These are phyloP conservation scores for Harlomillsia oculata DNA, from an alignment of 1,140 invertebrate species.

Conservation along the genomic window DNA sequence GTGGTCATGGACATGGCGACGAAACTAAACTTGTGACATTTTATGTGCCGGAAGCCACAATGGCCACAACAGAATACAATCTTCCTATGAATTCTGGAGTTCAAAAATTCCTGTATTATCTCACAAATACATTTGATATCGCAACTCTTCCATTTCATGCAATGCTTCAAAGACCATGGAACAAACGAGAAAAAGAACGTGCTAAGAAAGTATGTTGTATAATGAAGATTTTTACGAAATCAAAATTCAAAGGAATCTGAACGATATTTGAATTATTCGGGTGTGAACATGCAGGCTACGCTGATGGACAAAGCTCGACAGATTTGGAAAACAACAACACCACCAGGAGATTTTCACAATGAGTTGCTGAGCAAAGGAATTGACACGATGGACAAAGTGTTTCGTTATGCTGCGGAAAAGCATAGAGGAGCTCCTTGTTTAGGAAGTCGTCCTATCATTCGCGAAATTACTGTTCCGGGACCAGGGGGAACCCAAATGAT, in stretches of 20 bases:
- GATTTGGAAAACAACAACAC: constrained; percentile 59
- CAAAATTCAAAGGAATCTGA: neutral
- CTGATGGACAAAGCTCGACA: constrained; percentile 47
- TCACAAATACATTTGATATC: neutral
- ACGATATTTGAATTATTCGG: neutral
- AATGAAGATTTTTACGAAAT: neutral
- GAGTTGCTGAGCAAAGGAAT: constrained; percentile 61
- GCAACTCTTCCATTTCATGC: constrained; percentile 1
- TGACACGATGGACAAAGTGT: constrained; percentile 75
- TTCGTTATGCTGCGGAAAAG: constrained; percentile 60
- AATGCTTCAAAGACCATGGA: neutral
- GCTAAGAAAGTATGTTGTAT: constrained; percentile 1
- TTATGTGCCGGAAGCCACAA: too few species aligned
- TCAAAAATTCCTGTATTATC: too few species aligned
- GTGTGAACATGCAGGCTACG: neutral
- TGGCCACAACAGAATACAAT: too few species aligned
- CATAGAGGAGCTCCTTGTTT: constrained; percentile 65
- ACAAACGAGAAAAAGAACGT: neutral
- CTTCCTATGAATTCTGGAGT: too few species aligned
- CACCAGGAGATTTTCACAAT: constrained; percentile 54
- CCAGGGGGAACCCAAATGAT: constrained; percentile 88
- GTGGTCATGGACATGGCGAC: too few species aligned
- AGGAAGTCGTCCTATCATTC: constrained; percentile 79
- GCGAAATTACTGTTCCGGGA: constrained; percentile 86
- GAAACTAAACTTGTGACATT: too few species aligned